Conservation (phyloP, 2,888 invertebrate species). For the Mechanitis mazaeus region DNA sequence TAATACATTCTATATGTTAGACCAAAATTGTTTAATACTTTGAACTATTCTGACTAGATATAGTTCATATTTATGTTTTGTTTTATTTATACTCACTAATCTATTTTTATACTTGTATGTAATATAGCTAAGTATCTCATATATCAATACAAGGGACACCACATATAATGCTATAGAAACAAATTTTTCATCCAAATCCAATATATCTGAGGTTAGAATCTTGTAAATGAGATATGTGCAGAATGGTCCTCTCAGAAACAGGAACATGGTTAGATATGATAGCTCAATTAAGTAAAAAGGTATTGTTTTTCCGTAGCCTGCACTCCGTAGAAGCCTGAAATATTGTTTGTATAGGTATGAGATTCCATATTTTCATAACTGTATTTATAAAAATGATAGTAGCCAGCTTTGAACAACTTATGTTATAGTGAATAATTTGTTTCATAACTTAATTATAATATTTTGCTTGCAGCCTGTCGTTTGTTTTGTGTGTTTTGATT, state of each 20-base stretch:
- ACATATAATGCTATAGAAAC: conserved; percentile 56
- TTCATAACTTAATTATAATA: not conserved
- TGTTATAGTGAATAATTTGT: too few species aligned
- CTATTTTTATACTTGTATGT: conserved; percentile 54
- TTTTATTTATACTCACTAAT: conserved; percentile 48
- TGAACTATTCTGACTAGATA: not conserved
- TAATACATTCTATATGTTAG: not conserved
- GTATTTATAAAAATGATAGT: too few species aligned
- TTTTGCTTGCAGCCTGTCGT: too few species aligned
- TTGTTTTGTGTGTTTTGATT: too few species aligned
- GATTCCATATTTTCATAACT: too few species aligned
- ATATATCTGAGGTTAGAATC: conserved; percentile 55
- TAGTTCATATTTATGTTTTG: too few species aligned
- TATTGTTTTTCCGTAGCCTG: conserved; percentile 63
- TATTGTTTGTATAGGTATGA: not conserved
- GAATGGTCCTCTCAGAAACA: conserved; percentile 67
- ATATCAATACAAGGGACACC: conserved; percentile 64
- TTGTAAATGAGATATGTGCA: conserved; percentile 69
- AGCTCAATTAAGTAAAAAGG: conserved; percentile 68
- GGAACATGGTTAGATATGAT: conserved; percentile 66
- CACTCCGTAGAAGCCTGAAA: conserved; percentile 69
- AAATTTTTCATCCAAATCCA: conserved; percentile 59
- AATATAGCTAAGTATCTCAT: conserved; percentile 62
- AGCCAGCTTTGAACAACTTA: too few species aligned
- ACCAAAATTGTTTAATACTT: not conserved